Percentiles rank a stretch among this genome's conserved stretches.
phyloP scores from a whole-genome alignment of 2,888 invertebrate genomes.

The Ypsolopha sequella region DNA sequence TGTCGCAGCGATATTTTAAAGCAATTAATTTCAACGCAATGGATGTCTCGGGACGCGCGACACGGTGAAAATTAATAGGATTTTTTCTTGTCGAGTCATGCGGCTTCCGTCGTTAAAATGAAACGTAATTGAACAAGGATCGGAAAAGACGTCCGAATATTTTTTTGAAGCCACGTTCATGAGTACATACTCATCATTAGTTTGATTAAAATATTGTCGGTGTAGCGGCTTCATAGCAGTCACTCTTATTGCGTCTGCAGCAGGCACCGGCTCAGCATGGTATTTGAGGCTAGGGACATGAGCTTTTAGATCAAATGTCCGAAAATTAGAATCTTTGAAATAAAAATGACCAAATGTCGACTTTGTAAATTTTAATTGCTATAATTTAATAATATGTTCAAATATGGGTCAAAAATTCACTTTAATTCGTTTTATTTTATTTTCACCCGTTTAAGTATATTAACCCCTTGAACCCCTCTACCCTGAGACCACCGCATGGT shows the following conservation, averaged over 20 bases:
- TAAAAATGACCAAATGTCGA: no score
- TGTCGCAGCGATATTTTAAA: slow-evolving; percentile 30
- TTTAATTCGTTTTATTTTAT: no score
- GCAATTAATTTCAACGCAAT: slow-evolving; percentile 42
- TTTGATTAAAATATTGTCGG: not conserved
- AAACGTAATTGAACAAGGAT: slow-evolving; percentile 30
- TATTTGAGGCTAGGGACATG: no score
- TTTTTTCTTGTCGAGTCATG: slow-evolving; percentile 57
- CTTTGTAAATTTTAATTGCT: no score
- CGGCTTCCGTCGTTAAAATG: slow-evolving; percentile 62
- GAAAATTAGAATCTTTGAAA: no score
- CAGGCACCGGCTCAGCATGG: no score
- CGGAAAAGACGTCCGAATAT: not conserved
- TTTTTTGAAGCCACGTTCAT: not conserved
- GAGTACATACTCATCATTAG: not conserved
- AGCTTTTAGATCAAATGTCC: no score
- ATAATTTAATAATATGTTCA: no score
- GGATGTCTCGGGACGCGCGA: slow-evolving; percentile 25
- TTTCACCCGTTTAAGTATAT: no score
- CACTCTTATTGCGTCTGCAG: not conserved
- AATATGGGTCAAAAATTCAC: no score
- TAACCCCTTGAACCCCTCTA: no score
- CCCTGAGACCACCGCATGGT: no score
- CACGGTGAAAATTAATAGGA: slow-evolving; percentile 53
- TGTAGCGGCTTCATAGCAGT: not conserved